Evolutionary conservation across 2,888 invertebrate species (phyloP).

Genomic region (Chrysodeixis includens): DNA sequence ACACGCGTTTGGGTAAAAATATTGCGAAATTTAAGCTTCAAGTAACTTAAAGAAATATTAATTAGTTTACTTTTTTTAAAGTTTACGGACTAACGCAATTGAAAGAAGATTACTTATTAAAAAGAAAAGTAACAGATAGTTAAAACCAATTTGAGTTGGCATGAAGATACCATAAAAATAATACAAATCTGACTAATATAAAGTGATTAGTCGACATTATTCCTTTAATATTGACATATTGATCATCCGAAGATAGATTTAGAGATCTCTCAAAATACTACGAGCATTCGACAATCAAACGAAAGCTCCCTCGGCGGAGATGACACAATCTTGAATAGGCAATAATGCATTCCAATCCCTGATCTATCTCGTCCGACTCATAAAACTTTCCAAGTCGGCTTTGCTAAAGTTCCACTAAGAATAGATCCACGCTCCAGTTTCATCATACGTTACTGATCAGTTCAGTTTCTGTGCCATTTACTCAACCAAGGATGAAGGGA

Average conservation of each 20-base stretch:
- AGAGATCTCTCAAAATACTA: constrained; percentile 16
- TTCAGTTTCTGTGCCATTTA: constrained; percentile 30
- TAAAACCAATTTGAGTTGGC: too few relatives aligned
- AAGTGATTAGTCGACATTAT: too few relatives aligned
- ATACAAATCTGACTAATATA: too few relatives aligned
- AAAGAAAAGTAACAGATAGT: too few relatives aligned
- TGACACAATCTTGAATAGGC: constrained; percentile 80
- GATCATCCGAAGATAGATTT: constrained; percentile 11
- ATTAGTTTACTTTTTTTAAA: too few relatives aligned
- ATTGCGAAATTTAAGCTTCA: not conserved
- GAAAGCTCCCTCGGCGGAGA: constrained; percentile 53
- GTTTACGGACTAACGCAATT: too few relatives aligned
- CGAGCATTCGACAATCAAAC: constrained; percentile 32
- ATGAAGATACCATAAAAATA: too few relatives aligned
- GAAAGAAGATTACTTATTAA: too few relatives aligned
- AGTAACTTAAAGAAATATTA: too few relatives aligned
- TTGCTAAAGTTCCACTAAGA: constrained; percentile 74
- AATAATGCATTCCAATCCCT: constrained; percentile 81
- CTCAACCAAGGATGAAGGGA: constrained; percentile 25
- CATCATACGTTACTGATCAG: constrained; percentile 56
- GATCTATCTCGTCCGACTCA: constrained; percentile 82
- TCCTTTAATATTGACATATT: too few relatives aligned
- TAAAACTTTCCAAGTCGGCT: constrained; percentile 81
- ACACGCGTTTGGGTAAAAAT: not conserved
- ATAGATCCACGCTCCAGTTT: constrained; percentile 62